Conservation (phyloP, 2,888 invertebrate species). For the Nomada flava region DNA sequence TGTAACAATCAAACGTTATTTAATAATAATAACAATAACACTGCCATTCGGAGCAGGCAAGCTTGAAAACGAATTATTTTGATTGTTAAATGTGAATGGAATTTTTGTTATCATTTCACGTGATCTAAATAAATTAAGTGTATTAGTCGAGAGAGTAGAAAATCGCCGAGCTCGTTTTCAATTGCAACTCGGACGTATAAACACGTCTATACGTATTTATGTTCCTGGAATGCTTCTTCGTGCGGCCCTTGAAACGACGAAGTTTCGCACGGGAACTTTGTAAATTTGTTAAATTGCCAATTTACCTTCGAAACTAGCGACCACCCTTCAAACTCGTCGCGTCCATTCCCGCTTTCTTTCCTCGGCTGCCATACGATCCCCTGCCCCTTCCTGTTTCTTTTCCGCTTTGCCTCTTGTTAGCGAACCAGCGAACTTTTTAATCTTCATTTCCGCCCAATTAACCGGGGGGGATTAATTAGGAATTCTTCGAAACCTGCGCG, state of each 20-base stretch:
- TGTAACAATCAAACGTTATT: too few species aligned
- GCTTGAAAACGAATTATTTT: too few species aligned
- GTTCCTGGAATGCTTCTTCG: conserved; percentile 45
- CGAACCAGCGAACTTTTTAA: conserved; percentile 78
- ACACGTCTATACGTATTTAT: conserved; percentile 50
- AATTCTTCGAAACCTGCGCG: conserved; percentile 55
- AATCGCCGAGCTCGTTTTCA: neutral
- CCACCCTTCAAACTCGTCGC: conserved; percentile 67
- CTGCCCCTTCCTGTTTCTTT: conserved; percentile 61
- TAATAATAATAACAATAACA: too few species aligned
- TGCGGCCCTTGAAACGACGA: conserved; percentile 62
- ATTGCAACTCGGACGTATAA: neutral
- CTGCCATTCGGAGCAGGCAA: too few species aligned
- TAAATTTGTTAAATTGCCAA: conserved; percentile 84
- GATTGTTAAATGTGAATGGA: too few species aligned
- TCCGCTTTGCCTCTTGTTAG: conserved; percentile 75
- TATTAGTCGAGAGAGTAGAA: too few species aligned
- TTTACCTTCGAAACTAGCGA: conserved; percentile 82
- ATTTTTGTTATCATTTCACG: too few species aligned
- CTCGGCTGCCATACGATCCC: conserved; percentile 41
- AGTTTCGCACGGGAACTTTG: conserved; percentile 80
- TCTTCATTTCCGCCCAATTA: conserved; percentile 82
- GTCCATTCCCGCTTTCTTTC: conserved; percentile 48
- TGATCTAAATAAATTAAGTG: too few species aligned
- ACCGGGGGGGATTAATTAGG: conserved; percentile 79